Base-by-base conservation (phyloP, 2,888 invertebrate genomes). In the Cynaeus angustus region DNA sequence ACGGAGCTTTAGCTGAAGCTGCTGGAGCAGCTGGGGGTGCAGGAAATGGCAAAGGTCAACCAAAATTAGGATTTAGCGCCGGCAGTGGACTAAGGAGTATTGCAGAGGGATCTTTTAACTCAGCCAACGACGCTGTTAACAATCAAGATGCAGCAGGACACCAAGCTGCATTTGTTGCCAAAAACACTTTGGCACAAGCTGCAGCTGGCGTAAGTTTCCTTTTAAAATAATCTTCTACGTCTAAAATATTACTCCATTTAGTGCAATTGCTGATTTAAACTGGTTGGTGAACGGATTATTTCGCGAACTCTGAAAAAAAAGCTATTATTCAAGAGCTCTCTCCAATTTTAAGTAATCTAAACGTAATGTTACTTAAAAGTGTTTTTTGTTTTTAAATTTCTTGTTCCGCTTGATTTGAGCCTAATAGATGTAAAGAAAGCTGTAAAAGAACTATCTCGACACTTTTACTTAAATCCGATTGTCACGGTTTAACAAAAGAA, bases 151-250 rank as follows among this genome's bases (percentile, higher is more conserved):
- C 91, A 0, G 93, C 93, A 0, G 94, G 91, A 0, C 90, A 91
- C 68, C 94, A 94, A 81, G 94, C 93, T 0, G 93, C 93, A 0
- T 94, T 91, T 79, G 90, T 92, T 3, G 94, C 93, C 0, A 92
- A 93, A 85, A 93, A 91, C 78, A 92, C 92, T 0, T 80, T 94
- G 38, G 93, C 93, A 0, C 93, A 93, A 80, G 90, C 92, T 0
- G 93, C 94, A 0, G 90, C 91, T 0, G 84, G 82, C 68, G 85
- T 84, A 81, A 81, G 82, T 50, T 4, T 8, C 13, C 43, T 9
- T 7, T 33, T 7, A 33, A 33, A n/a, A 33, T 33, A 9, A n/a
- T n/a, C 33, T n/a, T 33, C 7, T n/a, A 33, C 33, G n/a, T n/a
- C 33, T 9, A 33, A 33, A 9, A 28, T 28, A 5, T 28, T 28